Evolutionary conservation across 2,888 invertebrate genomes (phyloP), one percentile per base, ranked within the genome.

Genomic region (Galeruca laticollis): DNA sequence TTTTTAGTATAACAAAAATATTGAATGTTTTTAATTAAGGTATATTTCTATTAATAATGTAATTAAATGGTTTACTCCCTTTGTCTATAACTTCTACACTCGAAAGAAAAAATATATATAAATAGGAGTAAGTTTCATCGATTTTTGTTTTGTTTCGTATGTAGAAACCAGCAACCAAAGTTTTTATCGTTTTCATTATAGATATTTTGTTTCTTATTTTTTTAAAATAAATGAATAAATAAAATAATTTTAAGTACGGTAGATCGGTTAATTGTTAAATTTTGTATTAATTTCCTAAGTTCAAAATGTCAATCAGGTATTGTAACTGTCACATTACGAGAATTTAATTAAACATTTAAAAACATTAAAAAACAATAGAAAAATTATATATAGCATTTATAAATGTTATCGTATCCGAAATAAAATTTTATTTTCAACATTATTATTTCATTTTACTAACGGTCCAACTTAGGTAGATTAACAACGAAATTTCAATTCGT

Each of bases 161-260:
- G 68, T 71, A 63, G 75, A 67, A 70, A 60, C 61, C 4, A 26
- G 62, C 62, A 71, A 75, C 75, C 75, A 75, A 75, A 75, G 75
- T 75, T 72, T 70, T 70, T 66, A 66, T 64, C 66, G 64, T 70
- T 66, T 70, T 68, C 31, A 69, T 67, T 15, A 26, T 31, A n/a
- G 57, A 63, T 51, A 47, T 60, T 64, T 70, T 56, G 64, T 51
- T 64, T 68, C 54, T 51, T 64, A 31, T 26, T 26, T 31, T 8
- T 11, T 52, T 10, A 52, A 52, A 21, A 52, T 26, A 26, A 20
- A 60, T 26, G 6, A 26, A 26, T 26, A 26, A 26, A 31, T 62
- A 51, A 70, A 73, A 51, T 77, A 77, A 73, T 70, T 73, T 40
- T 77, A 77, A 77, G 77, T 73, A 72, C 75, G 78, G 76, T 78